Evolutionary conservation across 2,888 invertebrate genomes (phyloP), one percentile per base, ranked within the genome.

Genomic region (Latrodectus elegans): DNA sequence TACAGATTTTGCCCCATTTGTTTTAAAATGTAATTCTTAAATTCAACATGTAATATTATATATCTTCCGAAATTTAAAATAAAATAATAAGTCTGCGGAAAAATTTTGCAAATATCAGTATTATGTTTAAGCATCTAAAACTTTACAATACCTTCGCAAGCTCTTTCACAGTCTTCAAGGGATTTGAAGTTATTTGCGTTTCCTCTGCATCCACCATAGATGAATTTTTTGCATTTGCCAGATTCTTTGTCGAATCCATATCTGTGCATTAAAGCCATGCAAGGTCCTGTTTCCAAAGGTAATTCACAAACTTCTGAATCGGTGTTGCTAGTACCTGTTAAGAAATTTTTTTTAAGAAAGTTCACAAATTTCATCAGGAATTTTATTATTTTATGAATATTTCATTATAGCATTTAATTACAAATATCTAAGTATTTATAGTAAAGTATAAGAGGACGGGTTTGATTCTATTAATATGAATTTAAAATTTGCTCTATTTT

Each of bases 121-220:
- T 38, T 38, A 38, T 6, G 38, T 38, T 38, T 38, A 2, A 38
- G 4, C 38, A 38, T 38, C 4, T 6, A 38, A 38, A 38, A 38
- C 4, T 22, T 22, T 38, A 38, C 38, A 6, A 4, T 60, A 60
- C 38, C 38, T 6, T 74, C n/a, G 26, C 77, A 82, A 0, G n/a
- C 15, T 53, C n/a, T 55, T 67, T 84, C 73, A 49, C 84, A 84
- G 1, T 78, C 88, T n/a, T 74, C 60, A 11, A 74, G 17, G 68
- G 51, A 68, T 3, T 22, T 3, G 81, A 91, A 91, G 26, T 89
- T 89, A 77, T 91, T 91, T 8, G 38, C 80, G 74, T 91, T 91
- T 12, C 91, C 91, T 9, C 73, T 75, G 89, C 91, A 91, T 1
- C 91, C 91, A 6, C 91, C 90, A 51, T 91, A 91, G 38, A 85